Evolutionary conservation across 1,140 invertebrate genomes (phyloP), one percentile per base, ranked within the genome.

Genomic region (Drosophila yakuba): DNA sequence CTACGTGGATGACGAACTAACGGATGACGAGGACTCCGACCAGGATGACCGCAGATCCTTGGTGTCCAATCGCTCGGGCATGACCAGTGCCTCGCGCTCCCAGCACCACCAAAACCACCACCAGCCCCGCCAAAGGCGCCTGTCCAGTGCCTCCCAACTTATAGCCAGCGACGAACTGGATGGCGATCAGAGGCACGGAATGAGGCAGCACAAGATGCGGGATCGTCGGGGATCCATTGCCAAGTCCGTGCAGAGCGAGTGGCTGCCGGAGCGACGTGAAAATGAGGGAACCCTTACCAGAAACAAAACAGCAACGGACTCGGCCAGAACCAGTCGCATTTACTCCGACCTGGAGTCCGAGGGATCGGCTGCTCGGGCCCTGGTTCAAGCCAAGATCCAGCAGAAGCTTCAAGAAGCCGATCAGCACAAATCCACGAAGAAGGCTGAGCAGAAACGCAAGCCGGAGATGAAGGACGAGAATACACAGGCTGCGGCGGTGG

Each of bases 11-110:
- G 74, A 94, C 82, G 47, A 94, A 80, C 62, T 94, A 67, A 66
- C 94, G 82, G 93, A 94, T 57, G 94, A 94, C 14, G 94, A 93
- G 17, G 94, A 94, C 11, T 94, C 94, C 2, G 94, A 94, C 57
- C 92, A 94, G 20, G 94, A 94, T 41, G 93, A 94, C 64, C 91
- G 93, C 14, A 75, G 94, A 1, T 94, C 94, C 0, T 61, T 93
- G 54, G 91, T 93, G 2, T 92, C 91, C 0, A 88, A 88, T 64
- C 66, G 90, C n/a, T 92, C 91, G 20, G 86, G 58, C 23, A 86
- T 92, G 86, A 82, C 83, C 2, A 91, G 80, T 20, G 85, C 83
- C 17, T 78, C 85, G 11, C 74, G 86, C 1, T 56, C 83, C 20
- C 80, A 77, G 44, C 76, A 32, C n/a, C 80, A 74, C 38, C 72